These are phyloP conservation scores for Trachelipus rathkii DNA, from an alignment of 1,140 invertebrate species.

Conservation along the genomic window DNA sequence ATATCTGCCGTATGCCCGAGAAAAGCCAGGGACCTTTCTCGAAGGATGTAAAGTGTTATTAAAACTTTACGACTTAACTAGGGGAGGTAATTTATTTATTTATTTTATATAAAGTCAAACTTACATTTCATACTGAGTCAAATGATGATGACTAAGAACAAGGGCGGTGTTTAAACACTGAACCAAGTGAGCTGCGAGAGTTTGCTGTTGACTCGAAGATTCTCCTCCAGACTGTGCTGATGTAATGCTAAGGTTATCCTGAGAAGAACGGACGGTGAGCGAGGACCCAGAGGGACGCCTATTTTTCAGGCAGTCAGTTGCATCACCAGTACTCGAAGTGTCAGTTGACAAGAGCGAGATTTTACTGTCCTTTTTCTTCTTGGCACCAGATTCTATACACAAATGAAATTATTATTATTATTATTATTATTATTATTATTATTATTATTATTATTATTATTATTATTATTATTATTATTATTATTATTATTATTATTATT, in stretches of 20 bases:
- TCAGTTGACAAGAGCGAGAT: constrained; percentile 35
- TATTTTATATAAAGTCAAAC: neutral
- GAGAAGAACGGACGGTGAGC: constrained; percentile 34
- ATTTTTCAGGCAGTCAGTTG: constrained; percentile 35
- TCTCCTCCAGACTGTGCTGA: constrained; percentile 33
- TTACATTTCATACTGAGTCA: constrained; percentile 45
- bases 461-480: too few relatives aligned
- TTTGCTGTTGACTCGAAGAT: constrained; percentile 59
- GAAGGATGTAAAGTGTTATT: too few relatives aligned
- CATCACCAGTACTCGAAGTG: constrained; percentile 30
- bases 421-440: too few relatives aligned
- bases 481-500: too few relatives aligned
- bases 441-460: too few relatives aligned
- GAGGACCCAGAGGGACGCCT: constrained; percentile 37
- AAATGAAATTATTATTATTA: neutral
- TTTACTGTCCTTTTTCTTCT: constrained; percentile 42
- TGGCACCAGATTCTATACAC: constrained; percentile 28
- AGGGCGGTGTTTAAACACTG: constrained; percentile 76
- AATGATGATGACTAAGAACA: constrained; percentile 41
- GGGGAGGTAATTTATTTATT: too few relatives aligned
- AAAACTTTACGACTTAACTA: too few relatives aligned
- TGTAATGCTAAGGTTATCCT: constrained; percentile 42
- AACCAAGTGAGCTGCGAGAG: constrained; percentile 67
- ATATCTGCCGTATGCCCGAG: too few relatives aligned
- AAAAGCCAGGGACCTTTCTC: too few relatives aligned